These are phyloP conservation scores for Callyntrura sp. DNA, from an alignment of 2,888 invertebrate genomes.

Conservation along the genomic window DNA sequence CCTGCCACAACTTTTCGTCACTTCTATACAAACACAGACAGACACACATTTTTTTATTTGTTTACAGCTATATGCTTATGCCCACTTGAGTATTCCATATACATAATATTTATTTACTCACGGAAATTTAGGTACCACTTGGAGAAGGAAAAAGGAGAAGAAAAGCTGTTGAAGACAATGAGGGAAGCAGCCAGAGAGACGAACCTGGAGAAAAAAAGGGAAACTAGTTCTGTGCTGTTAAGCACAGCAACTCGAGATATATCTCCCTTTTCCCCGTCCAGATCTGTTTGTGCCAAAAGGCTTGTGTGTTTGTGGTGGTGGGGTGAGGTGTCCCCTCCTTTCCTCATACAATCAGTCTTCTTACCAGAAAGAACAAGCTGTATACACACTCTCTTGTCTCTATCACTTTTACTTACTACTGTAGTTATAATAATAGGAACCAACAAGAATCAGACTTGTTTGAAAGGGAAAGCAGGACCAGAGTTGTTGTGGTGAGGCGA, in stretches of 20 bases:
- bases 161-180: constrained; percentile 37
- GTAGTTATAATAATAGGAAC: constrained; percentile 8
- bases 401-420: neutral
- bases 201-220: constrained; percentile 15
- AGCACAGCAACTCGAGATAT: constrained; percentile 27
- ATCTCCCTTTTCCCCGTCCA: constrained; percentile 27
- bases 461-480: neutral
- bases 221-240: constrained; percentile 21
- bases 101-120: constrained; percentile 53
- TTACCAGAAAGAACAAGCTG: neutral
- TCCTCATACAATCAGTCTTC: constrained; percentile 52
- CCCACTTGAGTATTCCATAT: constrained; percentile 46
- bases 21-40: constrained; percentile 32
- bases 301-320: constrained; percentile 66
- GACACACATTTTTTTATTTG: neutral
- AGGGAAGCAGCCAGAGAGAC: constrained; percentile 20
- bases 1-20: constrained; percentile 75
- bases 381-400: neutral
- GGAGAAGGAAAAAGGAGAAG: constrained; percentile 11
- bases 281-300: constrained; percentile 70
- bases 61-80: neutral
- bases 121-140: constrained; percentile 49
- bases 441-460: neutral
- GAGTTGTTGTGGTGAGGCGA: neutral
- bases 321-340: constrained; percentile 47